Percentiles rank a stretch among this genome's conserved stretches.
phyloP scores from a whole-genome alignment of 2,113 vertebrate genomes.

The Channa argus region DNA sequence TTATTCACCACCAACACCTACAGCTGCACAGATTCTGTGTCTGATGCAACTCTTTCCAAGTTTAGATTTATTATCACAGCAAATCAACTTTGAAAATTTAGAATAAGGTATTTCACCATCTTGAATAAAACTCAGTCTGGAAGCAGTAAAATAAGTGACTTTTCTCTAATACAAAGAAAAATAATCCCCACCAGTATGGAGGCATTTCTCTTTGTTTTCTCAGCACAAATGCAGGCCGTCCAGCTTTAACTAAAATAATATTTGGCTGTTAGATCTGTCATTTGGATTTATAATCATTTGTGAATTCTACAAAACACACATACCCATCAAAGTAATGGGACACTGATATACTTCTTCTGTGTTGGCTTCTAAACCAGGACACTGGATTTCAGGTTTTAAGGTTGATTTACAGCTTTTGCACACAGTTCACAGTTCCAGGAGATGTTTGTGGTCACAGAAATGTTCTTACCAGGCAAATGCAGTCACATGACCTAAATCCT shows the following conservation, averaged over 20 bases:
- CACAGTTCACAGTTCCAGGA: too few relatives aligned
- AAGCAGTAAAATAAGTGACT: background rate
- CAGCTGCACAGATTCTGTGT: too few relatives aligned
- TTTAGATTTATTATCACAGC: background rate
- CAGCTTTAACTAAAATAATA: background rate
- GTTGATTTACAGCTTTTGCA: too few relatives aligned
- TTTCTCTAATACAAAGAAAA: constrained; percentile 6
- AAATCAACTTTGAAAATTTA: background rate
- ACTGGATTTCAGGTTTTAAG: too few relatives aligned
- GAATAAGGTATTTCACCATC: background rate
- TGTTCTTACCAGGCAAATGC: too few relatives aligned
- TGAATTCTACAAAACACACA: too few relatives aligned
- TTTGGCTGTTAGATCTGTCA: background rate
- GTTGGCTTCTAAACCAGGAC: too few relatives aligned
- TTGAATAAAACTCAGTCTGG: background rate
- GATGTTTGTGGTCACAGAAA: too few relatives aligned
- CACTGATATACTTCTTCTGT: background rate
- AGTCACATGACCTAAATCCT: too few relatives aligned
- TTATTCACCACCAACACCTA: too few relatives aligned
- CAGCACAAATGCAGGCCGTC: background rate
- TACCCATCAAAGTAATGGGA: background rate
- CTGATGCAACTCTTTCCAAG: too few relatives aligned
- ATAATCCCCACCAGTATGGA: background rate
- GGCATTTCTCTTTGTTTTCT: background rate
- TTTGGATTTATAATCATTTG: background rate